Base-by-base conservation (phyloP, 2,113 vertebrate genomes). In the Helogale parvula region DNA sequence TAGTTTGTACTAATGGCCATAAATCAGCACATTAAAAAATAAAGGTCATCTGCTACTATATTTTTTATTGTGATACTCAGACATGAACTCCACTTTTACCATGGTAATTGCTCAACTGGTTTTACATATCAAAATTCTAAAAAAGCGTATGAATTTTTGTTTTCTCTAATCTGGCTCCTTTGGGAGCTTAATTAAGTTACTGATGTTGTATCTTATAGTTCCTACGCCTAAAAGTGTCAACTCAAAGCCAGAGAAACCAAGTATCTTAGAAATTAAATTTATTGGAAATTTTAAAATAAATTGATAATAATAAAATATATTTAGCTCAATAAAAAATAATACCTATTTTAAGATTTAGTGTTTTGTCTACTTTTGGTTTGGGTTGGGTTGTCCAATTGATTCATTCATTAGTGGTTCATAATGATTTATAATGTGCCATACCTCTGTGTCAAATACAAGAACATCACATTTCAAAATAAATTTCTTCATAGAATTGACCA, bases 41-140 rank as follows among this genome's bases (percentile, higher is more conserved):
- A 79, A 81, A 82, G 5, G 16, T 29, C 45, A 45, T 66, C 38
- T 92, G 27, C 19, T 85, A 25, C 8, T 35, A 4, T 71, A 65
- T 80, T 88, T 88, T 96, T 66, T 69, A 85, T 80, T 88, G 35
- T 93, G 29, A 87, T 79, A 1, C 23, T 83, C 29, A 92, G 41
- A 66, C 27, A 72, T 47, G 68, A 65, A 13, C 19, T 93, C n/a
- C 27, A 45, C 50, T 96, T 93, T 65, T 86, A 76, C 5, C 68
- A 57, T 89, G 7, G 19, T 71, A 88, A 93, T 85, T 65, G 10
- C 50, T 96, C 23, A 54, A 14, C 31, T 93, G 35, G 9, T 50
- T 66, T 93, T 88, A 68, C 25, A 84, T 33, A 60, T 68, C 10
- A 19, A 88, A 87, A 63, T 14, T 71, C 9, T 90, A 31, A 90